Base-by-base conservation (phyloP, 2,888 invertebrate species). In the Eupithecia tripunctaria region DNA sequence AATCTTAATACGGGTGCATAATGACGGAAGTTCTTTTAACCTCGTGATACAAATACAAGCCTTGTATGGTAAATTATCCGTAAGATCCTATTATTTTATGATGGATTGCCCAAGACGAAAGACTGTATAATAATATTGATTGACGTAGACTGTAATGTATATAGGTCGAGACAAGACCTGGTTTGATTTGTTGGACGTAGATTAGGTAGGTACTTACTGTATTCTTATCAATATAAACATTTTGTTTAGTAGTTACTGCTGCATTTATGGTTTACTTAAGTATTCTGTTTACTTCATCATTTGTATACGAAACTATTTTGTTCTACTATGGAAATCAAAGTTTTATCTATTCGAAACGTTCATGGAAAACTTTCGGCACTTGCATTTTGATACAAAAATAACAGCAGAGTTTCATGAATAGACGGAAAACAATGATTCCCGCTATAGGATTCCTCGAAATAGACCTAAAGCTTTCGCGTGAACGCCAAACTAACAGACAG, bases 1-100 rank as follows among this genome's bases (percentile, higher is more conserved):
- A 43, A 74, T 76, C 76, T 79, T 73, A 78, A 79, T 80, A 78
- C 78, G 78, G 79, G 78, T 72, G 74, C 67, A 68, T 71, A 56
- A 60, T 73, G 70, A 74, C 74, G 77, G 79, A 79, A 78, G 78
- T 73, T 74, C 67, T 60, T 62, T 14, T 76, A 74, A 70, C 78
- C 78, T 78, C 72, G 73, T 68, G 67, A 72, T 63, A 69, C 72
- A 67, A 64, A 72, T 63, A 69, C 72, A 67, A 60, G 41, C 75
- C 76, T 74, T 78, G 66, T 75, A 75, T 70, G 70, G 65, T 59
- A 27, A 77, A 73, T 72, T 68, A 68, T 74, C 73, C 74, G 75
- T 70, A 77, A 67, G 56, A 70, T 62, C 67, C 67, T 67, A 72
- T 63, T 76, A 75, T 73, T 76, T 67, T 76, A 74, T 76, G 72